phyloP scores from a whole-genome alignment of 1,140 invertebrate species.

The Nixonia krombeini region DNA sequence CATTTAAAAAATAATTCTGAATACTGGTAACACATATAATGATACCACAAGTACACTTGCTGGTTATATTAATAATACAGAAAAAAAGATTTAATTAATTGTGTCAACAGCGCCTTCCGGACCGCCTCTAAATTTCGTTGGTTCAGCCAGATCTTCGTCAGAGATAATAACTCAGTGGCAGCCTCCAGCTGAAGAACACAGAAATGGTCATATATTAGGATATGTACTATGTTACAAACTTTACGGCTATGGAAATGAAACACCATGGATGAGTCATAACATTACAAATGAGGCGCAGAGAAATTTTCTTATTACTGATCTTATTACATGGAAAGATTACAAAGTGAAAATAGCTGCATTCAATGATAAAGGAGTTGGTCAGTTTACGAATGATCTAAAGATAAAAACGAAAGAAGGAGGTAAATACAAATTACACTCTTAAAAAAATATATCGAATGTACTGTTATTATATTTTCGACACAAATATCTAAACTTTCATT shows the following conservation, averaged over 20 bases:
- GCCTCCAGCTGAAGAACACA: slow-evolving; percentile 90
- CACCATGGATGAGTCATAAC: slow-evolving; percentile 90
- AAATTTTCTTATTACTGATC: slow-evolving; percentile 92
- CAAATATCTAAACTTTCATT: too few relatives aligned
- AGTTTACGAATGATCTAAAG: slow-evolving; percentile 90
- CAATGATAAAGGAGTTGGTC: slow-evolving; percentile 96
- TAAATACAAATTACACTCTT: slow-evolving; percentile 34
- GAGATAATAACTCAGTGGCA: slow-evolving; percentile 99
- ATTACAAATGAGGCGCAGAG: slow-evolving; percentile 94
- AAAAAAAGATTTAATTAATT: too few relatives aligned
- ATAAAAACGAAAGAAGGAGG: slow-evolving; percentile 95
- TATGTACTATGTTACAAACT: slow-evolving; percentile 93
- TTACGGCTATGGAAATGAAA: slow-evolving; percentile 87
- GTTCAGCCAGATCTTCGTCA: slow-evolving; percentile 90
- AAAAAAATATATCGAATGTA: not conserved
- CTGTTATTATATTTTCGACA: not conserved
- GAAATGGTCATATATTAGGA: slow-evolving; percentile 95
- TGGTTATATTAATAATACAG: too few relatives aligned
- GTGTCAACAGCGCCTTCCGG: slow-evolving; percentile 92
- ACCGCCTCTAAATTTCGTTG: slow-evolving; percentile 90
- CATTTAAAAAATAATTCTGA: too few relatives aligned
- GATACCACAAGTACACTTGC: too few relatives aligned
- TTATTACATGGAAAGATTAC: slow-evolving; percentile 99
- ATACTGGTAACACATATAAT: too few relatives aligned
- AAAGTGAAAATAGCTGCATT: slow-evolving; percentile 97